Conservation (phyloP, 2,888 invertebrate species). For the Eilema depressum region DNA sequence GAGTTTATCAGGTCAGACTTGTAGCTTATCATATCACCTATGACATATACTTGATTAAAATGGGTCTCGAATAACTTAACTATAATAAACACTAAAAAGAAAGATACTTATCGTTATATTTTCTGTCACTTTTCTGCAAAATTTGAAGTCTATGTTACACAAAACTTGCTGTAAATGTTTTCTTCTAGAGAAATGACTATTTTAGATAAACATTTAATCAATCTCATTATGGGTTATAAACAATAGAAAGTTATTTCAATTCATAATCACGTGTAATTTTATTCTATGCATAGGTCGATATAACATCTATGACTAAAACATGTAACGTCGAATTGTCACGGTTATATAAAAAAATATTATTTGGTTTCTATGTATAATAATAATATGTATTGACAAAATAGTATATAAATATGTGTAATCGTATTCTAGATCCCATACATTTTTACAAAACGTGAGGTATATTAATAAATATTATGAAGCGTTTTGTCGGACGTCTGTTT, state of each 20-base stretch:
- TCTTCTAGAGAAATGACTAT: too few species aligned
- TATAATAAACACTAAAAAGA: neutral
- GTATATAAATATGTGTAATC: too few species aligned
- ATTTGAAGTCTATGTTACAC: too few species aligned
- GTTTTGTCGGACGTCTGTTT: neutral
- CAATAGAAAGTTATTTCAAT: too few species aligned
- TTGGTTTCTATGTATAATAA: too few species aligned
- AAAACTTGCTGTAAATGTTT: too few species aligned
- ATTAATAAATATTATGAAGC: neutral
- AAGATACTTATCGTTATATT: neutral
- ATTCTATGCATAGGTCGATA: neutral
- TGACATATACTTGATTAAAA: constrained; percentile 33
- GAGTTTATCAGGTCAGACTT: constrained; percentile 29
- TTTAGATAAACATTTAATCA: too few species aligned
- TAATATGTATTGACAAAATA: too few species aligned
- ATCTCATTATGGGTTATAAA: too few species aligned
- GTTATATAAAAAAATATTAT: constrained; percentile 27
- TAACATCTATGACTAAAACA: constrained; percentile 31
- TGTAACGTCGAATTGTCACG: constrained; percentile 34
- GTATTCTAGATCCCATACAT: too few species aligned
- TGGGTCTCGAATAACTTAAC: constrained; percentile 20
- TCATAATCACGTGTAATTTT: too few species aligned
- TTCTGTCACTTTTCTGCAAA: constrained; percentile 14
- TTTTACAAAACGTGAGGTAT: neutral
- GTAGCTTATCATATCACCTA: constrained; percentile 40